Evolutionary conservation across 2,888 invertebrate species (phyloP).

Genomic region (Caenorhabditis sp.): DNA sequence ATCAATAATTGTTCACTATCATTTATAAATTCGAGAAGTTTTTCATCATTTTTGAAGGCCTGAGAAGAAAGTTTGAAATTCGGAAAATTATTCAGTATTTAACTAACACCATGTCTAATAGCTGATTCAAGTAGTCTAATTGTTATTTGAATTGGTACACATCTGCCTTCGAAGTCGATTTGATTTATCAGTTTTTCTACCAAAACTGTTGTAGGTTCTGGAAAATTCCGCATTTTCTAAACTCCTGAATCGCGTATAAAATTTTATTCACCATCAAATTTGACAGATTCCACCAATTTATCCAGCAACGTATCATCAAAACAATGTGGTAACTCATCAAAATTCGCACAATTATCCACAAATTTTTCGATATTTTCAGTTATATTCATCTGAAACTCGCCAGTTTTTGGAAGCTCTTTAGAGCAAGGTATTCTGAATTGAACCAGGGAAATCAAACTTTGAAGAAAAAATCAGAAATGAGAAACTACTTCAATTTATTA

Average conservation of each 20-base stretch:
- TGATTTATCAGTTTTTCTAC: slow-evolving; percentile 4
- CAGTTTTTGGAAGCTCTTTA: neutral
- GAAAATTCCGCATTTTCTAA: neutral
- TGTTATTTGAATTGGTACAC: slow-evolving; percentile 27
- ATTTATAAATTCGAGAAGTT: neutral
- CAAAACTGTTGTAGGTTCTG: slow-evolving; percentile 10
- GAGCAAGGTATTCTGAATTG: neutral
- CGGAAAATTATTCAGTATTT: neutral
- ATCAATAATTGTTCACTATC: slow-evolving; percentile 11
- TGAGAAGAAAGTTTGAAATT: neutral
- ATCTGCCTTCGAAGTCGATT: slow-evolving; percentile 19
- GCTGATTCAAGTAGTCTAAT: slow-evolving; percentile 28
- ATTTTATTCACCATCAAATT: slow-evolving; percentile 22
- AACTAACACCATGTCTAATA: slow-evolving; percentile 6
- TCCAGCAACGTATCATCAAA: slow-evolving; percentile 56
- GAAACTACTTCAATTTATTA: slow-evolving; percentile 2
- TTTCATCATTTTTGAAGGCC: slow-evolving; percentile 14
- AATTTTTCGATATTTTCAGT: slow-evolving; percentile 8
- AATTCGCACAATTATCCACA: slow-evolving; percentile 12
- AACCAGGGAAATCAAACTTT: neutral
- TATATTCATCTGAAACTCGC: neutral
- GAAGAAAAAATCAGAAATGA: slow-evolving; percentile 1
- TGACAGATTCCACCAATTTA: slow-evolving; percentile 40
- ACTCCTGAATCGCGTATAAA: neutral
- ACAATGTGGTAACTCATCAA: slow-evolving; percentile 50